phyloP scores from a whole-genome alignment of 1,140 invertebrate genomes.

The Bombyx mandarina region DNA sequence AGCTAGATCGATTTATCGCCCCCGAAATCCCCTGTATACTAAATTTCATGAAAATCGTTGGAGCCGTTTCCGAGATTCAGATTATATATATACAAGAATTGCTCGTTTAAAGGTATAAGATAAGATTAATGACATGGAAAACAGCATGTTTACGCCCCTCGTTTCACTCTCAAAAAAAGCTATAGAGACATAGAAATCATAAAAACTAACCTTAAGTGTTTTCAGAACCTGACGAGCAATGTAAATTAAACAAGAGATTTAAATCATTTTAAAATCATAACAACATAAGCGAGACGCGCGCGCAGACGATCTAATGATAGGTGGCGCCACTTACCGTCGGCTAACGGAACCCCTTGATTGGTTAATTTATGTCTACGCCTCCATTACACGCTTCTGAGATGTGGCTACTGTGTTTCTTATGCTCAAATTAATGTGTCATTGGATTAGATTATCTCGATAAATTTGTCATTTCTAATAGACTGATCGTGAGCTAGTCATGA shows the following conservation, averaged over 20 bases:
- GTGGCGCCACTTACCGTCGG: slow-evolving; percentile 39
- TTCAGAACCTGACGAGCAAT: slow-evolving; percentile 14
- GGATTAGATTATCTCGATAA: background rate
- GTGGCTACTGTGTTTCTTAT: background rate
- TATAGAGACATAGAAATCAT: too few species aligned
- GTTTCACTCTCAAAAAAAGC: too few species aligned
- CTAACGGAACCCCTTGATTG: slow-evolving; percentile 44
- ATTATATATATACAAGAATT: too few species aligned
- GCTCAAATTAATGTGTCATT: background rate
- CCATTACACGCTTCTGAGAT: slow-evolving; percentile 20
- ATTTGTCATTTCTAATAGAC: background rate
- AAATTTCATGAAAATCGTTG: too few species aligned
- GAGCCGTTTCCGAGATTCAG: too few species aligned
- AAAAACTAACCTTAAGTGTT: too few species aligned
- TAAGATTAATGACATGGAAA: too few species aligned
- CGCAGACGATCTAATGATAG: slow-evolving; percentile 38
- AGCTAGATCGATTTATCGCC: too few species aligned
- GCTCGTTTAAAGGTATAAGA: too few species aligned
- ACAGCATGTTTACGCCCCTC: too few species aligned
- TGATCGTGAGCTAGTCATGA: too few species aligned
- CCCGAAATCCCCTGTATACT: too few species aligned
- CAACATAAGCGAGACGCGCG: slow-evolving; percentile 13
- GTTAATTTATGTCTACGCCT: slow-evolving; percentile 52
- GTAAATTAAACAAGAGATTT: slow-evolving; percentile 9
- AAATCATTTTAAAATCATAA: background rate